Conservation (phyloP, 2,797 vertebrate species). For the Selene dorsalis region DNA sequence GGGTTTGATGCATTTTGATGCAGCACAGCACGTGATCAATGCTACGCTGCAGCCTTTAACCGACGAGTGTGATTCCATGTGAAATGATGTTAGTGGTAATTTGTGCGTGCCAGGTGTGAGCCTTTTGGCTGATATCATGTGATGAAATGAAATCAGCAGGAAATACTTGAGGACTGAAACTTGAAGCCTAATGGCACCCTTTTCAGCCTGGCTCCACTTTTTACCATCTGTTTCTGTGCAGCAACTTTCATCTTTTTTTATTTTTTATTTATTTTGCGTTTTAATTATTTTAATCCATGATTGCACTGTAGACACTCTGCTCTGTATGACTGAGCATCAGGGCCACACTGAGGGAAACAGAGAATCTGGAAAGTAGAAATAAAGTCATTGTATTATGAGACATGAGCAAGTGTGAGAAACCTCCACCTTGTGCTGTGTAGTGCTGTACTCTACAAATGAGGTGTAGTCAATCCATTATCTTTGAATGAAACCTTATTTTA, state of each 20-base stretch:
- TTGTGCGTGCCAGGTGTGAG: conserved; percentile 33
- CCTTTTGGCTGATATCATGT: conserved; percentile 30
- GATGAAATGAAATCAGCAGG: conserved; percentile 39
- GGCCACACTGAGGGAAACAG: no score
- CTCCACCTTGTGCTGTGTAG: no score
- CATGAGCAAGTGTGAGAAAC: no score
- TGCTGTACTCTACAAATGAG: no score
- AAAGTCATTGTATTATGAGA: no score
- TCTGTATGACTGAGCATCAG: not conserved
- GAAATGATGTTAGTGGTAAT: conserved; percentile 36
- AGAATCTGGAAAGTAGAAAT: no score
- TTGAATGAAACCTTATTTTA: no score
- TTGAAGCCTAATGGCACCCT: conserved; percentile 33
- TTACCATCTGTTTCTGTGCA: conserved; percentile 36
- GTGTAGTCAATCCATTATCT: no score
- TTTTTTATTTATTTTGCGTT: not conserved
- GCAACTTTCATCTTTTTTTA: not conserved
- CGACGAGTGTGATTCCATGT: conserved; percentile 8
- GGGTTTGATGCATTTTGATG: conserved; percentile 35
- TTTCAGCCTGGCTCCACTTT: conserved; percentile 30
- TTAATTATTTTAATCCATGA: conserved; percentile 19
- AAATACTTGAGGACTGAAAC: conserved; percentile 33
- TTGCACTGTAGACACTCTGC: not conserved
- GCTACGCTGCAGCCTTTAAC: conserved; percentile 7
- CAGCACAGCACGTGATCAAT: conserved; percentile 22